Evolutionary conservation across 2,113 vertebrate genomes (phyloP), one percentile per base, ranked within the genome.

Genomic region (Leptosomus discolor): DNA sequence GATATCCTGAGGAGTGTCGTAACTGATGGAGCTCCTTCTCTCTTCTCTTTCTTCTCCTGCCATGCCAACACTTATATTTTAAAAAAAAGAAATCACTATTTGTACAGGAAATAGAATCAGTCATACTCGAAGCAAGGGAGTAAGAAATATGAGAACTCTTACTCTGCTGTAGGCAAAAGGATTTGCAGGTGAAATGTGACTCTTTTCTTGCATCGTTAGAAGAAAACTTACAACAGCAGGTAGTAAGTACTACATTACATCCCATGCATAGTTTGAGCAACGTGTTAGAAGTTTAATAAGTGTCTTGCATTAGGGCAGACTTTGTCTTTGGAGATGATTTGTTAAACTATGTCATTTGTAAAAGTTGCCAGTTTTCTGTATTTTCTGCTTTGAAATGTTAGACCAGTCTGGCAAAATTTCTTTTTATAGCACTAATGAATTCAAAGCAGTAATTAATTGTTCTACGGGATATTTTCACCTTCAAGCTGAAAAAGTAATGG

Each of bases 371-470:
- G 43, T 50, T 58, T 93, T 65, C 56, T 87, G 30, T 30, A 9
- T 74, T 79, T 97, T 96, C 89, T 69, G 91, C 81, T 96, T 96
- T 88, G 86, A 97, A 95, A 79, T 77, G 45, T 8, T 36, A n/a
- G 57, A 41, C 95, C 85, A 88, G 71, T 67, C 68, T 96, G 83
- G 76, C 79, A 92, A 48, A 22, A 29, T 69, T 95, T 91, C 51
- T 45, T 76, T 89, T 50, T 93, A 45, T 88, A 86, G 68, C 43
- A 51, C 23, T 65, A 79, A 88, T 67, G 36, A 94, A 88, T 96
- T 97, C 65, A 87, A 96, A 96, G 78, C 60, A 53, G 60, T 93
- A 96, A 97, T 97, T 96, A 89, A 63, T 95, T 91, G 56, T 91
- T 94, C 74, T 81, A 15, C 41, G 63, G 75, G 64, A 73, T 91